These are phyloP conservation scores for Hirtodrosophila confusa DNA, from an alignment of 2,888 invertebrate genomes.

Conservation along the genomic window DNA sequence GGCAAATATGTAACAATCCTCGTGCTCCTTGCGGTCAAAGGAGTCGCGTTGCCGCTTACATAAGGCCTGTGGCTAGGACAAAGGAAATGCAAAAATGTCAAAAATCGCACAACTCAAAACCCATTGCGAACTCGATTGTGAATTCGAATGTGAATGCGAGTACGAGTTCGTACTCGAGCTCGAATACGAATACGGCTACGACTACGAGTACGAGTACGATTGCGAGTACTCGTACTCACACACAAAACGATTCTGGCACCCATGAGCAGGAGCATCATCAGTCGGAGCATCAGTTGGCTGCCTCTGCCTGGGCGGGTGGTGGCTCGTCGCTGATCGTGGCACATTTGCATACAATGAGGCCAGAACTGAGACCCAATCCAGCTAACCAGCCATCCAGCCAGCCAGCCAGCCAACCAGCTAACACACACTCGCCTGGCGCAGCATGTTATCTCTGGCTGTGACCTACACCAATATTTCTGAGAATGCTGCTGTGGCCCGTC, in stretches of 20 bases:
- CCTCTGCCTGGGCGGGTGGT: slow-evolving; percentile 71
- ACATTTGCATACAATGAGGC: slow-evolving; percentile 85
- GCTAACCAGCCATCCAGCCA: slow-evolving; percentile 17
- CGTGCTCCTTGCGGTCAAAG: slow-evolving; percentile 49
- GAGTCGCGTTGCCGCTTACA: slow-evolving; percentile 65
- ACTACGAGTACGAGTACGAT: slow-evolving; percentile 16
- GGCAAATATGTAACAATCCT: slow-evolving; percentile 74
- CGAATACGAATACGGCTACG: slow-evolving; percentile 9
- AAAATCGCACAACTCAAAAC: slow-evolving; percentile 81
- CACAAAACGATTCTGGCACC: slow-evolving; percentile 80
- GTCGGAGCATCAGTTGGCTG: slow-evolving; percentile 31
- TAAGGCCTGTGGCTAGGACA: slow-evolving; percentile 68
- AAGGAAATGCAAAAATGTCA: slow-evolving; percentile 81
- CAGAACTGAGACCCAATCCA: slow-evolving; percentile 60
- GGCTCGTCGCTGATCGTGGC: slow-evolving; percentile 74
- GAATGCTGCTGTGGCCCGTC: slow-evolving; percentile 82
- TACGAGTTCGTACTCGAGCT: neutral
- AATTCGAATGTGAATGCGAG: slow-evolving; percentile 25
- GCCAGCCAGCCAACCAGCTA: slow-evolving; percentile 4
- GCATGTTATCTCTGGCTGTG: slow-evolving; percentile 85
- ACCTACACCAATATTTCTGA: slow-evolving; percentile 85
- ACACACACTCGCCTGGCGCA: slow-evolving; percentile 68
- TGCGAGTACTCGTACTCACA: slow-evolving; percentile 40
- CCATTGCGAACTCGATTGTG: slow-evolving; percentile 41
- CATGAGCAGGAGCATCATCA: slow-evolving; percentile 55